Base-by-base conservation (phyloP, 2,113 vertebrate genomes). In the Perognathus longimembris region DNA sequence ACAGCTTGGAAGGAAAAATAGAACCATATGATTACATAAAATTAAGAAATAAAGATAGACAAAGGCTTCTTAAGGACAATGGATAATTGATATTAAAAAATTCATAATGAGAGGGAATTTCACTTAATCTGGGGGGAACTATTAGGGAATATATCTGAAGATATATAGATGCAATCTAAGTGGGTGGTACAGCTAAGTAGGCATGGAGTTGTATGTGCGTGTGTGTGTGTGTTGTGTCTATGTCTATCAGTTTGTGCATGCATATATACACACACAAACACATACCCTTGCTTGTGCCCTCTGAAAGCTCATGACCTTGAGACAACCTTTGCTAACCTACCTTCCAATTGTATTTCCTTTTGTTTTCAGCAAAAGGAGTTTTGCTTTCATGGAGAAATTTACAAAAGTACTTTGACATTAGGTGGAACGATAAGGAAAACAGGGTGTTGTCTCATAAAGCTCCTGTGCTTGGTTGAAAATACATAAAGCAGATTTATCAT, bases 1-100 rank as follows among this genome's bases (percentile, higher is more conserved):
- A 61, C 26, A 12, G 3, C 57, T 88, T 90, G 30, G n/a, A 79
- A 91, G 28, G 24, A 57, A 10, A 95, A 80, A 76, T 57, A 90
- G 32, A 89, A 88, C 79, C 40, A 93, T 34, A 67, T 57, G 38
- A 66, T 73, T 73, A n/a, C 14, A 90, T 32, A 80, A 42, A 76
- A 54, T 54, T 76, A 67, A 81, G 36, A 32, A 54, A 79, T 76
- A 80, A 34, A 70, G 21, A 22, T 90, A 4, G 8, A 71, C 75
- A 87, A 82, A n/a, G 7, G 17, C 38, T 69, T 34, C 3, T 63
- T 26, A 85, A 54, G 6, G 36, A 84, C 80, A n/a, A 73, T n/a
- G n/a, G n/a, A n/a, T 22, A 76, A n/a, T 45, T 87, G 24, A n/a
- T 91, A 21, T 20, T 82, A 21, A 66, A 38, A 59, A 28, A 80